Percentiles rank a stretch among this genome's conserved stretches.
Evolutionary conservation across 2,113 vertebrate genomes (phyloP).

Genomic region (Coryphaenoides rupestris): DNA sequence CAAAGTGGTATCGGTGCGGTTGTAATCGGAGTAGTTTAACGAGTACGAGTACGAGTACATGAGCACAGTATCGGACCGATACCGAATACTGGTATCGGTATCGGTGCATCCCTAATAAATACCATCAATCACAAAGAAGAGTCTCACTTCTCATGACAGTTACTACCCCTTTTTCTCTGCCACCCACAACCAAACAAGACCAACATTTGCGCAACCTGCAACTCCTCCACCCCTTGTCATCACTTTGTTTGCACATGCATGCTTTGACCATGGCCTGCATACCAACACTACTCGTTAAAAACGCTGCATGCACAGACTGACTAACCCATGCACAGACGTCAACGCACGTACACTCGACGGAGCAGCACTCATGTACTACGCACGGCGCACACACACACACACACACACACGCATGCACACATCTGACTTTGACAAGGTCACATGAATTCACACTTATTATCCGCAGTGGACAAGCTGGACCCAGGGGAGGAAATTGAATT

Average conservation of each 20-base stretch:
- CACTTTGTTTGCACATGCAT: slow-evolving; percentile 17
- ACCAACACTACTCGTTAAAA: neutral
- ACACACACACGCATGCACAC: slow-evolving; percentile 35
- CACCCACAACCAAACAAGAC: too few species aligned
- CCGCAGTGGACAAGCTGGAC: slow-evolving; percentile 33
- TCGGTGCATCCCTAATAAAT: too few species aligned
- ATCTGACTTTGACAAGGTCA: slow-evolving; percentile 66
- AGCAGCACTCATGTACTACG: neutral
- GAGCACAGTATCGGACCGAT: too few species aligned
- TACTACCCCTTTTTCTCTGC: too few species aligned
- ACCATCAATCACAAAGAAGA: too few species aligned
- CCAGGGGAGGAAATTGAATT: slow-evolving; percentile 60
- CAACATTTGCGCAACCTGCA: neutral
- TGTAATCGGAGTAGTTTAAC: too few species aligned
- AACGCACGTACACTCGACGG: neutral
- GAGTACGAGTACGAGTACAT: too few species aligned
- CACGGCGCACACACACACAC: neutral
- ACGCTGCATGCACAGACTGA: neutral
- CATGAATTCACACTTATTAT: slow-evolving; percentile 55
- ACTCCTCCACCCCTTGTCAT: slow-evolving; percentile 1
- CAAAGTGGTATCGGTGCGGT: too few species aligned
- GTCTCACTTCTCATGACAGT: too few species aligned
- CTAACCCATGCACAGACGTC: slow-evolving; percentile 9
- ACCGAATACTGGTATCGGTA: too few species aligned
- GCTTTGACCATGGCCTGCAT: neutral